A percentile compares a stretch with the other conserved stretches of the same genome.
Evolutionary conservation across 2,113 vertebrate genomes (phyloP).

Genomic region (Miniopterus natalensis): DNA sequence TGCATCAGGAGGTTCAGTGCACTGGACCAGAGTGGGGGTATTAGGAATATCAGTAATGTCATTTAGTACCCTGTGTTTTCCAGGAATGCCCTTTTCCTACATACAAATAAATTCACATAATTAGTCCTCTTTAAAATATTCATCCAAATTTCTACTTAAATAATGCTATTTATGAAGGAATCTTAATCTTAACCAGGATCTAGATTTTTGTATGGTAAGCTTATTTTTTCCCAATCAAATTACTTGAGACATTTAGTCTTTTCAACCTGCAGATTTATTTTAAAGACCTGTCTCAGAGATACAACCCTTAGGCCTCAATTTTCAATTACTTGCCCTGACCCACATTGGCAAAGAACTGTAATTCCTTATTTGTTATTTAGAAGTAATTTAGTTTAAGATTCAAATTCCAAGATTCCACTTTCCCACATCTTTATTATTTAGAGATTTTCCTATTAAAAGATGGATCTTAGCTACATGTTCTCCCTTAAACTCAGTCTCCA

Average conservation of each 20-base stretch:
- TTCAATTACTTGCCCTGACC: constrained; percentile 46
- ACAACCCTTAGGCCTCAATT: constrained; percentile 26
- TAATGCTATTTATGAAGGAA: constrained; percentile 26
- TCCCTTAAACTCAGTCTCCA: constrained; percentile 65
- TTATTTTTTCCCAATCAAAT: constrained; percentile 30
- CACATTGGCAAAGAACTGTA: constrained; percentile 9
- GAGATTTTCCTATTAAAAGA: constrained; percentile 68
- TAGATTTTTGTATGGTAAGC: constrained; percentile 23
- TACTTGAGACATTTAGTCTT: constrained; percentile 63
- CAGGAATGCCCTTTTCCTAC: background rate
- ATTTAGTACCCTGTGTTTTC: background rate
- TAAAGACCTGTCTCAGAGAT: constrained; percentile 52
- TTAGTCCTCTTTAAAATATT: background rate
- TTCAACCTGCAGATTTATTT: constrained; percentile 7
- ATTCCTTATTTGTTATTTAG: constrained; percentile 53
- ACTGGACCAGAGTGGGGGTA: constrained; percentile 84
- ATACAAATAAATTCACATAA: constrained; percentile 24
- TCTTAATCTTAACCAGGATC: background rate
- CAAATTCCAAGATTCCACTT: constrained; percentile 60
- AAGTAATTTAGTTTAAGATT: constrained; percentile 41
- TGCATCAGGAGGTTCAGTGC: constrained; percentile 94
- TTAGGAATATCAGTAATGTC: background rate
- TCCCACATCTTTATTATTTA: constrained; percentile 79
- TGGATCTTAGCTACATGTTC: constrained; percentile 58
- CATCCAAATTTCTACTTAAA: constrained; percentile 53